Evolutionary conservation across 1,140 invertebrate species (phyloP).

Genomic region (Pantala flavescens): DNA sequence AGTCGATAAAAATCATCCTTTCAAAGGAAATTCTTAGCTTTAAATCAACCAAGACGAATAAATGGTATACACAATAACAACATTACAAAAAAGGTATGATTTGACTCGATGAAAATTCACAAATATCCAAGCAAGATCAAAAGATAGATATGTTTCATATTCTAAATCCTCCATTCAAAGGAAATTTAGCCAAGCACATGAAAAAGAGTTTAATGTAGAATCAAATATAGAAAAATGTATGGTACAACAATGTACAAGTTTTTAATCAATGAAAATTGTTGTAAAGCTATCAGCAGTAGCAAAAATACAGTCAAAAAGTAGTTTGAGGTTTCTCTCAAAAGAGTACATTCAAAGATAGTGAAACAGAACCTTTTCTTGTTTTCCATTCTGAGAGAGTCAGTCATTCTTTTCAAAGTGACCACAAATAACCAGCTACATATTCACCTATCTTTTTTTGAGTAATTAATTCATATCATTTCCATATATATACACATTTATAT

Average conservation of each 20-base stretch:
- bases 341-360: too few relatives aligned
- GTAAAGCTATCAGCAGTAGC: not conserved
- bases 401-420: not conserved
- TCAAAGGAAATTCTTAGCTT: too few relatives aligned
- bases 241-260: not conserved
- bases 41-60: too few relatives aligned
- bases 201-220: not conserved
- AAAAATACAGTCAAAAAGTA: not conserved
- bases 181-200: too few relatives aligned
- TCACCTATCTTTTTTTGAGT: not conserved
- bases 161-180: too few relatives aligned
- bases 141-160: too few relatives aligned
- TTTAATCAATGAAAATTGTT: not conserved
- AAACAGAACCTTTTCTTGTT: too few relatives aligned
- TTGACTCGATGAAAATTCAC: too few relatives aligned
- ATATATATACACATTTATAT: not conserved
- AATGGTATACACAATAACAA: too few relatives aligned
- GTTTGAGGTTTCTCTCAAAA: not conserved
- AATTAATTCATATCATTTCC: not conserved
- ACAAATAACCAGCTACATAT: conserved; percentile 2
- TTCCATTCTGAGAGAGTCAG: not conserved
- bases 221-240: conserved; percentile 6
- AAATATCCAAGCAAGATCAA: too few relatives aligned
- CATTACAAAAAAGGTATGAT: too few relatives aligned
- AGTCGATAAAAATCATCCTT: too few relatives aligned